phyloP scores from a whole-genome alignment of 92 coral and sea anemone genomes.

The Phenganax stokvisi region DNA sequence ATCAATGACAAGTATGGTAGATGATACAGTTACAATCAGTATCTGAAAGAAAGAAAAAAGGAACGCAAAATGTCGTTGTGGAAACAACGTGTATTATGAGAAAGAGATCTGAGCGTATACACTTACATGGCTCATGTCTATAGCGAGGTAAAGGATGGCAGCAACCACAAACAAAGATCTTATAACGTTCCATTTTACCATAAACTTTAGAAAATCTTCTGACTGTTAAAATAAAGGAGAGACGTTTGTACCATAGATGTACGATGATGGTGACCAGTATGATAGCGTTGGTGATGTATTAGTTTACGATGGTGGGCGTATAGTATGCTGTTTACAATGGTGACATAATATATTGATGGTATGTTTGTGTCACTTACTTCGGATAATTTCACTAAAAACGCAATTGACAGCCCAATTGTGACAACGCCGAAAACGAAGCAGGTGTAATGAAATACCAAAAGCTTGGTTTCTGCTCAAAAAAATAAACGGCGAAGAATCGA shows the following conservation, averaged over 20 bases:
- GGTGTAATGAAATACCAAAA: slow-evolving; percentile 2
- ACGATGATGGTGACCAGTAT: background rate
- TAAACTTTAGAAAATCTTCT: slow-evolving; percentile 9
- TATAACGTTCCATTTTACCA: slow-evolving; percentile 19
- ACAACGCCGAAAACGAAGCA: slow-evolving; percentile 20
- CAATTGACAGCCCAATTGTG: slow-evolving; percentile 9
- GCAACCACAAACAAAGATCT: slow-evolving; percentile 2
- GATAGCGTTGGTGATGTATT: background rate
- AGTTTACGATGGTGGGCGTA: background rate
- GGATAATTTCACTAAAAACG: slow-evolving; percentile 7
- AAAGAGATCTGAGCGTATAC: background rate
- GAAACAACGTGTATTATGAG: background rate
- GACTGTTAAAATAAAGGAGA: slow-evolving; percentile 3
- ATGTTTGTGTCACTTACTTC: slow-evolving; percentile 10
- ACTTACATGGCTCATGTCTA: slow-evolving; percentile 2
- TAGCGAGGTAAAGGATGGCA: background rate
- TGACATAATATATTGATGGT: background rate
- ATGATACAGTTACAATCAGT: background rate
- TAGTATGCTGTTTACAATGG: background rate
- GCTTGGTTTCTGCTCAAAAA: background rate
- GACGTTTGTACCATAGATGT: background rate
- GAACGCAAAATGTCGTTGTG: background rate
- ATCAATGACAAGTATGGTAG: background rate
- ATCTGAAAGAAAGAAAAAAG: background rate
- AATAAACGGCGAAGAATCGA: background rate